These are phyloP conservation scores for Poeciliopsis retropinna DNA, from an alignment of 2,113 vertebrate genomes.

Conservation along the genomic window DNA sequence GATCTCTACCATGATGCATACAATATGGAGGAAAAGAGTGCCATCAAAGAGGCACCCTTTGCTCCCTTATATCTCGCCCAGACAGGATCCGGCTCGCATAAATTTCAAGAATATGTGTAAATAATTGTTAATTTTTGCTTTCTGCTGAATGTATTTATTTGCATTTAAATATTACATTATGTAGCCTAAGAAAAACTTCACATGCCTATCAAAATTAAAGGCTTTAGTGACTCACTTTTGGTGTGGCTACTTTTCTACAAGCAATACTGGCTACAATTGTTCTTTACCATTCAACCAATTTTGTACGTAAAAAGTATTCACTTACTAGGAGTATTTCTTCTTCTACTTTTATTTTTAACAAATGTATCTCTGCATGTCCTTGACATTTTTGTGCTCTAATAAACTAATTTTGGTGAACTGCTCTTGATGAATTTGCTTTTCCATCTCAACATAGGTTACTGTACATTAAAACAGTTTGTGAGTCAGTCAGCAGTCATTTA, in stretches of 20 bases:
- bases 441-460: background rate
- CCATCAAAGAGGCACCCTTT: background rate
- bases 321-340: background rate
- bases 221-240: background rate
- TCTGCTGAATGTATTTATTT: background rate
- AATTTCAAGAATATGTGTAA: slow-evolving; percentile 62
- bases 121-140: background rate
- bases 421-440: background rate
- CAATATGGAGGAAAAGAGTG: background rate
- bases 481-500: background rate
- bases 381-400: too few species aligned
- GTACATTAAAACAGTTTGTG: background rate
- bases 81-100: slow-evolving; percentile 28
- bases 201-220: background rate
- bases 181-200: background rate
- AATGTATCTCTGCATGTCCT: background rate
- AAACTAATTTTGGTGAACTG: background rate
- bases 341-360: background rate
- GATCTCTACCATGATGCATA: background rate
- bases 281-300: background rate
- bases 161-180: background rate
- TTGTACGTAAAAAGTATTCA: background rate
- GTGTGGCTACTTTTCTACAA: too few species aligned
- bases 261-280: background rate
- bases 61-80: slow-evolving; percentile 12